Percentiles rank a stretch among this genome's conserved stretches.
Conservation (phyloP, 2,888 invertebrate genomes). For the Pristionchus maxplancki region DNA sequence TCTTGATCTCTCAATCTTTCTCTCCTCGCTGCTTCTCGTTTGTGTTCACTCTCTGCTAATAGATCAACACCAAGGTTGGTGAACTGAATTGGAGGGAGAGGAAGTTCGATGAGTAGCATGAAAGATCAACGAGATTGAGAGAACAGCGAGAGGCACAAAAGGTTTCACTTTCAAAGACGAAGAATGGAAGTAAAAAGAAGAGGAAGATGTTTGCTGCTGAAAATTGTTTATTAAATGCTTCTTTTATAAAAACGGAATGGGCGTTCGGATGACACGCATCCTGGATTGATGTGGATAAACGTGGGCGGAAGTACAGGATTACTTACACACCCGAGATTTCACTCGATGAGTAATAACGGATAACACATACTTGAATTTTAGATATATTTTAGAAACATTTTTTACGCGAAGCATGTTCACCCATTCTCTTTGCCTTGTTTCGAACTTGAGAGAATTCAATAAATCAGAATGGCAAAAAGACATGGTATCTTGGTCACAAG, state of each 20-base stretch:
- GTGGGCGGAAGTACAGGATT: neutral
- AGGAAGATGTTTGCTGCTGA: neutral
- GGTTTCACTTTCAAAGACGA: constrained; percentile 16
- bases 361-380: too few relatives aligned
- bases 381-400: too few relatives aligned
- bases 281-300: neutral
- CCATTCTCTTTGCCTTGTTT: too few relatives aligned
- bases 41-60: neutral
- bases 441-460: too few relatives aligned
- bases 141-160: constrained; percentile 10
- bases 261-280: neutral
- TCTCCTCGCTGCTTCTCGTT: neutral
- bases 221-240: neutral
- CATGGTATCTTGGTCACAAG: too few relatives aligned
- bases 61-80: constrained; percentile 50
- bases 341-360: neutral
- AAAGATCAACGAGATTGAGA: constrained; percentile 16
- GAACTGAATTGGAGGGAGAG: neutral
- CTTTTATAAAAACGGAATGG: neutral
- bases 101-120: constrained; percentile 41
- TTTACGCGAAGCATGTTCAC: too few relatives aligned
- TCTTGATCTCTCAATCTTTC: neutral
- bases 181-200: neutral
- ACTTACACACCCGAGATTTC: neutral
- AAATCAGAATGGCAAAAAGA: too few relatives aligned